A percentile compares a stretch with the other conserved stretches of the same genome.
Evolutionary conservation across 2,113 vertebrate species (phyloP).

Genomic region (Sinocyclocheilus anshuiensis): DNA sequence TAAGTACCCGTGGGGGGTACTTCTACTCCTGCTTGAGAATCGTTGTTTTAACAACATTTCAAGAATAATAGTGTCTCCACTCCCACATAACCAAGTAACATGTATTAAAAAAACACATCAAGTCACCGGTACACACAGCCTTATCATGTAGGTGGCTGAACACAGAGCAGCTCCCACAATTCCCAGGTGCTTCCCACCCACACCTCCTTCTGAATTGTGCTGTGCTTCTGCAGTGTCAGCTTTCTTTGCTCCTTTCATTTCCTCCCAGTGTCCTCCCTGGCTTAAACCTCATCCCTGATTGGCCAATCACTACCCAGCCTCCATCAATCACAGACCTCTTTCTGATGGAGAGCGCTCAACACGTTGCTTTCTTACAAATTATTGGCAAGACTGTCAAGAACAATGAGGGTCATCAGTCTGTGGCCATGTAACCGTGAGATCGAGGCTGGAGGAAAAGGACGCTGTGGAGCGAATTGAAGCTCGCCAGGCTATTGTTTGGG

Average conservation of each 20-base stretch:
- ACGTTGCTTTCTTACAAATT: conserved; percentile 5
- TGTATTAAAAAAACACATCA: conserved; percentile 21
- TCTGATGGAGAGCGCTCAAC: conserved; percentile 15
- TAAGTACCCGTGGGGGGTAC: background rate
- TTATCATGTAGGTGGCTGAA: conserved; percentile 30
- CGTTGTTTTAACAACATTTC: background rate
- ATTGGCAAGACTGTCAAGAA: conserved; percentile 50
- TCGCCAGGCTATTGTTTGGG: conserved; percentile 41
- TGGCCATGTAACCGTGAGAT: conserved; percentile 40
- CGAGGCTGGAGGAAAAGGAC: conserved; percentile 8
- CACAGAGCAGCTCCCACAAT: conserved; percentile 28
- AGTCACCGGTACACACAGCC: background rate
- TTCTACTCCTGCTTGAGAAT: background rate
- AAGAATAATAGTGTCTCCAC: background rate
- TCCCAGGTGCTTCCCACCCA: conserved; percentile 24
- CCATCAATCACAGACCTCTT: conserved; percentile 11
- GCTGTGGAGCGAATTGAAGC: conserved; percentile 30
- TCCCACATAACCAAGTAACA: background rate
- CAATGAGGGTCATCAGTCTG: conserved; percentile 41
- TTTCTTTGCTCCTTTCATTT: conserved; percentile 53
- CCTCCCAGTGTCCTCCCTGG: conserved; percentile 45
- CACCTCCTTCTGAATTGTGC: conserved; percentile 17
- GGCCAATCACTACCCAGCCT: conserved; percentile 38
- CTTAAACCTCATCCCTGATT: conserved; percentile 44
- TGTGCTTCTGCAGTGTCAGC: conserved; percentile 54